Conservation (phyloP, 2,797 vertebrate species). For the Xenops minutus region DNA sequence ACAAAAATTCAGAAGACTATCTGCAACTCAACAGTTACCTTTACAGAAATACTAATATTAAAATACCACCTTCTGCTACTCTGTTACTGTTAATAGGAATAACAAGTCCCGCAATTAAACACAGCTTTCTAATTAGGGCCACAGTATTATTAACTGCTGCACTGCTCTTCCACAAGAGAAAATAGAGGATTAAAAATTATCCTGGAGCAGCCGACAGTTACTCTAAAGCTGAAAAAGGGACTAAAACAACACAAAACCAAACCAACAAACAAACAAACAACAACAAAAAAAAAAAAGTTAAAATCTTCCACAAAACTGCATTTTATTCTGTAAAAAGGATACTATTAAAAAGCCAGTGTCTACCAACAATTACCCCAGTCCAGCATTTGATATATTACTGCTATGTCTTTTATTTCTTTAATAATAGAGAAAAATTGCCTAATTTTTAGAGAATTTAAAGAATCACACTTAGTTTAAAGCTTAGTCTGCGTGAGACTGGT, state of each 20-base stretch:
- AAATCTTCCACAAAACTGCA: not conserved
- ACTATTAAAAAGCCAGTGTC: not conserved
- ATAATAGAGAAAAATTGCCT: not conserved
- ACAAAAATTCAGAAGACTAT: not conserved
- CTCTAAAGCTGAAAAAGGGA: slow-evolving; percentile 2
- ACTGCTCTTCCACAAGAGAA: slow-evolving; percentile 8
- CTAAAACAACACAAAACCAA: no score
- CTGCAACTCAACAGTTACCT: not conserved
- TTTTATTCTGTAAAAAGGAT: not conserved
- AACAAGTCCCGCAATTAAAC: slow-evolving; percentile 36
- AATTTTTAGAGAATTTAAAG: not conserved
- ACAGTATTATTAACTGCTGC: slow-evolving; percentile 6
- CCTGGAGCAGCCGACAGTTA: not conserved
- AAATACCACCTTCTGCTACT: slow-evolving; percentile 17
- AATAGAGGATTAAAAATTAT: slow-evolving; percentile 29
- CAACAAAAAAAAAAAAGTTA: not conserved
- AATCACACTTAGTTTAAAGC: not conserved
- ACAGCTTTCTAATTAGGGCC: slow-evolving; percentile 44
- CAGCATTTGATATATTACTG: not conserved
- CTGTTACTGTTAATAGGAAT: slow-evolving; percentile 24
- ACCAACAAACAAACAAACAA: no score
- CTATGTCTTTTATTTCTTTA: not conserved
- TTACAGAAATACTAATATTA: slow-evolving; percentile 16
- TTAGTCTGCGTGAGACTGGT: not conserved
- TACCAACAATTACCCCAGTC: not conserved